These are phyloP conservation scores for Quiscalus mexicanus DNA, from an alignment of 2,113 vertebrate genomes.

Conservation along the genomic window DNA sequence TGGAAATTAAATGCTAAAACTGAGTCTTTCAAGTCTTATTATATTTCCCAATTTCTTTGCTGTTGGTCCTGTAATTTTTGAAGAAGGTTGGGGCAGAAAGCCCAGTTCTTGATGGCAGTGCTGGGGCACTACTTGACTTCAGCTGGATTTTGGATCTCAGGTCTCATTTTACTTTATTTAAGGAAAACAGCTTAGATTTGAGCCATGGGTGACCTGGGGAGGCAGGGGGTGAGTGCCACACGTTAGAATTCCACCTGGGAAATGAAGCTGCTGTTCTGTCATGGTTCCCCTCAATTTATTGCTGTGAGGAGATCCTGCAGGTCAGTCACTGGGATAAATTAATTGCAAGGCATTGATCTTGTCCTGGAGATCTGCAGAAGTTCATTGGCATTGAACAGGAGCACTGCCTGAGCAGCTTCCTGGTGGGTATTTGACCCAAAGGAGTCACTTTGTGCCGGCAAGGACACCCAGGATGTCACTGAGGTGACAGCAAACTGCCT, in stretches of 20 bases:
- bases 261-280: background rate
- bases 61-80: background rate
- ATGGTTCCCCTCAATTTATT: background rate
- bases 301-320: background rate
- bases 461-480: accelerated
- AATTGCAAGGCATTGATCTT: background rate
- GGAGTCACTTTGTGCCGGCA: background rate
- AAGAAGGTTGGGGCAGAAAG: background rate
- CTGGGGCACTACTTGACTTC: background rate
- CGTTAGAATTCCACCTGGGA: background rate
- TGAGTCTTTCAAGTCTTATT: background rate
- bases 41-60: background rate
- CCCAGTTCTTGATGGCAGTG: background rate
- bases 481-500: background rate
- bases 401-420: background rate
- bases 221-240: background rate
- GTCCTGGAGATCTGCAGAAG: background rate
- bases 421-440: background rate
- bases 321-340: background rate
- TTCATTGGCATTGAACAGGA: background rate
- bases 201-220: background rate
- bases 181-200: background rate
- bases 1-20: background rate
- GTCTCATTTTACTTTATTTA: background rate
- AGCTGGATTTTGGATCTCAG: background rate